phyloP scores from a whole-genome alignment of 2,113 vertebrate genomes.

The Tylochromis polylepis region DNA sequence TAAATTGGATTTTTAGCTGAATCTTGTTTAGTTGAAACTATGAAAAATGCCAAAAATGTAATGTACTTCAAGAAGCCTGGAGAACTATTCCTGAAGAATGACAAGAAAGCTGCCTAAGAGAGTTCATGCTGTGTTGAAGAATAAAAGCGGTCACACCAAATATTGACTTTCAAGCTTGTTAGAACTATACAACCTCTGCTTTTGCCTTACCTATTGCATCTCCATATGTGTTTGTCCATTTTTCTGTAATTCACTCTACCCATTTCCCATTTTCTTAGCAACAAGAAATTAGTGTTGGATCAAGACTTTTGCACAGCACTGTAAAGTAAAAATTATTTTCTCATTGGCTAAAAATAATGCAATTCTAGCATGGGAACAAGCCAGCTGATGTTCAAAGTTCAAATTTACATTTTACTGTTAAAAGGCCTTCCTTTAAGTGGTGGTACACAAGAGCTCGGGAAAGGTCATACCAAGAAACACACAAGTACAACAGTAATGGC shows the following conservation, averaged over 20 bases:
- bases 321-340: not conserved
- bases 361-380: not conserved
- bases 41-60: too few species aligned
- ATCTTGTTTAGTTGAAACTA: too few species aligned
- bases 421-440: not conserved
- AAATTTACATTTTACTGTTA: not conserved
- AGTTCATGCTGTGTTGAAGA: too few species aligned
- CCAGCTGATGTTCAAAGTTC: not conserved
- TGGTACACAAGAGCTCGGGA: not conserved
- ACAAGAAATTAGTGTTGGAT: not conserved
- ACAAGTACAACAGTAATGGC: too few species aligned
- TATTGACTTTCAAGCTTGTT: too few species aligned
- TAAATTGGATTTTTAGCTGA: too few species aligned
- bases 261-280: not conserved
- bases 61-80: too few species aligned
- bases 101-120: too few species aligned
- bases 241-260: not conserved
- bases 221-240: not conserved
- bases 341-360: not conserved
- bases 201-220: not conserved
- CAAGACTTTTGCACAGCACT: not conserved
- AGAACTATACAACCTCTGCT: not conserved
- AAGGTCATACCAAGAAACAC: not conserved
- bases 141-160: too few species aligned
- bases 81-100: too few species aligned